Conservation (phyloP, 2,113 vertebrate species). For the Pachyramphus minor region DNA sequence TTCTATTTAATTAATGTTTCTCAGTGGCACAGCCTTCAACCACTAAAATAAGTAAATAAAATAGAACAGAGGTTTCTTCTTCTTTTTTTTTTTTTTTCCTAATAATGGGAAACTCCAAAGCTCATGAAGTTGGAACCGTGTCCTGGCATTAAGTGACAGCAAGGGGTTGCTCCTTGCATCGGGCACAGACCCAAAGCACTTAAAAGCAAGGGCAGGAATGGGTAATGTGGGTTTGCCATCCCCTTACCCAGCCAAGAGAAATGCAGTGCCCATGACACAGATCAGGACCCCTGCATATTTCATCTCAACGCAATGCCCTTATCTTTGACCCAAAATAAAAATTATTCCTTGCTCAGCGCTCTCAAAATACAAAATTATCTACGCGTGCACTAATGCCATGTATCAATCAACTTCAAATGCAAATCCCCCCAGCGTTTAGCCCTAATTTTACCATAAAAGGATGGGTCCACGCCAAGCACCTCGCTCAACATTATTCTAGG, state of each 20-base stretch:
- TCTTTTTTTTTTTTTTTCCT: background rate
- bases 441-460: conserved; percentile 55
- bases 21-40: background rate
- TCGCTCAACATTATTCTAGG: background rate
- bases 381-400: conserved; percentile 30
- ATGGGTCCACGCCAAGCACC: conserved; percentile 20
- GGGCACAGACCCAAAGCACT: conserved; percentile 1
- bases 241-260: conserved; percentile 20
- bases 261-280: background rate
- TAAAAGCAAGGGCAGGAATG: conserved; percentile 39
- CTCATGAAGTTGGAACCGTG: background rate
- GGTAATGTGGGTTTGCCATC: background rate
- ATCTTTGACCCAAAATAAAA: conserved; percentile 61
- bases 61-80: background rate
- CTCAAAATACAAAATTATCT: conserved; percentile 50
- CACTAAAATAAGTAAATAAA: background rate
- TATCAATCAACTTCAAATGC: conserved; percentile 58
- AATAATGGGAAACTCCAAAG: background rate
- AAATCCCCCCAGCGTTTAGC: background rate
- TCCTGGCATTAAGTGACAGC: background rate
- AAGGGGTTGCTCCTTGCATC: background rate
- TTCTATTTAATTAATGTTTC: background rate
- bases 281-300: conserved; percentile 41
- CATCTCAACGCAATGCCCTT: conserved; percentile 26
- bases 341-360: conserved; percentile 59